Evolutionary conservation across 2,888 invertebrate genomes (phyloP), one percentile per base, ranked within the genome.

Genomic region (Melanophora roralis): DNA sequence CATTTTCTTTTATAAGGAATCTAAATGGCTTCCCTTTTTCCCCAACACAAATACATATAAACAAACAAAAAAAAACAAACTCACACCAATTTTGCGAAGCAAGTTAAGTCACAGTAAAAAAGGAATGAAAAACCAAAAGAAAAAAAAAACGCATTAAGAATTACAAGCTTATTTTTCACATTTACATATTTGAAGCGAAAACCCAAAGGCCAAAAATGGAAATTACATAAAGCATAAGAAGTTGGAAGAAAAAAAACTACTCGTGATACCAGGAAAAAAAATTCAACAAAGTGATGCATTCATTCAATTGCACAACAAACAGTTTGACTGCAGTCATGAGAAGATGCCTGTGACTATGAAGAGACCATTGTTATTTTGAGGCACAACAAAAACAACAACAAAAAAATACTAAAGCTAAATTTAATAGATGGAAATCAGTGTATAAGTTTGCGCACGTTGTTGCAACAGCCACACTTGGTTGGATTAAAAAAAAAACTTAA

Each of bases 121-220:
- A 14, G 34, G 27, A 64, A 64, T 36, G 49, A 19, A 32, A 49
- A 19, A 7, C 6, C 34, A 34, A 9, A 43, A 38, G 49, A 59
- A 16, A 11, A 32, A 8, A 64, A 53, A 55, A 43, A 40, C 40
- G 60, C 57, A 67, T 59, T 76, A 62, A 57, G 80, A 76, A 76
- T 72, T 80, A 73, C 80, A 62, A 80, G 80, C 72, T 80, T 64
- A 67, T 76, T 72, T 80, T 80, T 68, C 72, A 68, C 80, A 80
- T 80, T 80, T 76, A 76, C 80, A 80, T 80, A 80, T 76, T 80
- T 80, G 62, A 59, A 76, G 45, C 68, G 47, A 45, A 72, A 62
- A 57, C 80, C 80, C 40, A 76, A 76, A 73, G 80, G 76, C 80
- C 80, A 80, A 80, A 80, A 73, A 76, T 80, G 80, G 80, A 80